Conservation (phyloP, 2,888 invertebrate species). For the Lordiphosa fenestrarum region DNA sequence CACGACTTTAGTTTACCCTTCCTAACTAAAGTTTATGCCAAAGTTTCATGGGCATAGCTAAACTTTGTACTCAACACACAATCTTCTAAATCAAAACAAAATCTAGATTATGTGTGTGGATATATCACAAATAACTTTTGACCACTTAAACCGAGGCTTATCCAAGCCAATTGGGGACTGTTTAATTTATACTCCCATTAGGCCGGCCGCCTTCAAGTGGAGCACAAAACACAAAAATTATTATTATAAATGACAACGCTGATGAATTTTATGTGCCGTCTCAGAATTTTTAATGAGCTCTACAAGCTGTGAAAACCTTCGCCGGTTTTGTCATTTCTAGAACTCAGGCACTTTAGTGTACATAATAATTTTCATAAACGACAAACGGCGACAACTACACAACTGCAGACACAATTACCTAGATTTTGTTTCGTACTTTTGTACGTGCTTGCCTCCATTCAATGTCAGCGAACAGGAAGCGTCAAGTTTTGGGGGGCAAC, state of each 20-base stretch:
- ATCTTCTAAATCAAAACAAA: no score
- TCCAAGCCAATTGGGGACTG: slow-evolving; percentile 2
- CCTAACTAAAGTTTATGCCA: no score
- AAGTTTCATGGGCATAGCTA: no score
- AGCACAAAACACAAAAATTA: slow-evolving; percentile 43
- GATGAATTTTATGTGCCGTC: slow-evolving; percentile 25
- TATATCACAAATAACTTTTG: no score
- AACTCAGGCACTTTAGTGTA: slow-evolving; percentile 48
- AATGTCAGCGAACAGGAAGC: slow-evolving; percentile 65
- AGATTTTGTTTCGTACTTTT: slow-evolving; percentile 42
- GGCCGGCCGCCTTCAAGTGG: slow-evolving; percentile 56
- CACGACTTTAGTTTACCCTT: no score
- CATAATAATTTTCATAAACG: slow-evolving; percentile 34
- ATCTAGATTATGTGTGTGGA: no score
- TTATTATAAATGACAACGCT: slow-evolving; percentile 35
- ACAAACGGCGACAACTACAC: slow-evolving; percentile 16
- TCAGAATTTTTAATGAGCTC: slow-evolving; percentile 65
- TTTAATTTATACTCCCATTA: slow-evolving; percentile 23
- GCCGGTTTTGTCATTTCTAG: slow-evolving; percentile 46
- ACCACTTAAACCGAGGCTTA: no score
- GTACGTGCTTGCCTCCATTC: slow-evolving; percentile 42
- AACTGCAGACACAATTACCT: slow-evolving; percentile 66
- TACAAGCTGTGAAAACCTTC: slow-evolving; percentile 49
- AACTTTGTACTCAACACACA: no score
- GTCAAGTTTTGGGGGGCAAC: slow-evolving; percentile 1